Evolutionary conservation across 2,888 invertebrate species (phyloP).

Genomic region (Yponomeuta sedellus): DNA sequence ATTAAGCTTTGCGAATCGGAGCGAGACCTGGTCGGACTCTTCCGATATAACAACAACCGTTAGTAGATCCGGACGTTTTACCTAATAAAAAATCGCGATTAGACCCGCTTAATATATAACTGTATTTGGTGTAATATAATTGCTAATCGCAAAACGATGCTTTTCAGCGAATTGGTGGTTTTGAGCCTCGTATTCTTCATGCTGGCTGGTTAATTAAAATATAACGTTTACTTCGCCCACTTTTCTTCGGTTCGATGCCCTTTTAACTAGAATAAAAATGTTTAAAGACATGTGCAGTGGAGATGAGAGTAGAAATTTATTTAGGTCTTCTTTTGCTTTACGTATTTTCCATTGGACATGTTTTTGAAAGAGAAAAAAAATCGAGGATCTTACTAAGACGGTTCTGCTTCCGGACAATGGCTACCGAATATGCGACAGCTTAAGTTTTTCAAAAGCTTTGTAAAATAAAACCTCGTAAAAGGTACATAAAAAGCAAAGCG

Average conservation of each 20-base stretch:
- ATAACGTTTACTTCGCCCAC: background rate
- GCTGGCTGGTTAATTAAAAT: background rate
- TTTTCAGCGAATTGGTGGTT: background rate
- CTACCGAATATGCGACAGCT: conserved; percentile 10
- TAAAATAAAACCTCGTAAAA: background rate
- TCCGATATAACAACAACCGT: no score
- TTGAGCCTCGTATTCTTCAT: background rate
- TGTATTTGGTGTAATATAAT: no score
- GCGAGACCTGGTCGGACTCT: no score
- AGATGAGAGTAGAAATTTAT: background rate
- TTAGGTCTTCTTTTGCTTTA: background rate
- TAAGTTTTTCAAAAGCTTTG: conserved; percentile 11
- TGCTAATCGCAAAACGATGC: no score
- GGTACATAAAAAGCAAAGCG: conserved; percentile 4
- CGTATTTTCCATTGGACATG: background rate
- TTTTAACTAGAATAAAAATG: background rate
- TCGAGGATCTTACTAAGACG: conserved; percentile 1
- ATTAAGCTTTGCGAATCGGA: no score
- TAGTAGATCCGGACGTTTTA: no score
- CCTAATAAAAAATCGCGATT: no score
- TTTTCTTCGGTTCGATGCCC: no score
- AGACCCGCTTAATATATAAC: no score
- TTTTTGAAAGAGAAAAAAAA: background rate
- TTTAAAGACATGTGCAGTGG: conserved; percentile 6
- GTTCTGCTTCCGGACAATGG: conserved; percentile 16